Evolutionary conservation across 2,113 vertebrate genomes (phyloP).

Genomic region (Argyrosomus japonicus): DNA sequence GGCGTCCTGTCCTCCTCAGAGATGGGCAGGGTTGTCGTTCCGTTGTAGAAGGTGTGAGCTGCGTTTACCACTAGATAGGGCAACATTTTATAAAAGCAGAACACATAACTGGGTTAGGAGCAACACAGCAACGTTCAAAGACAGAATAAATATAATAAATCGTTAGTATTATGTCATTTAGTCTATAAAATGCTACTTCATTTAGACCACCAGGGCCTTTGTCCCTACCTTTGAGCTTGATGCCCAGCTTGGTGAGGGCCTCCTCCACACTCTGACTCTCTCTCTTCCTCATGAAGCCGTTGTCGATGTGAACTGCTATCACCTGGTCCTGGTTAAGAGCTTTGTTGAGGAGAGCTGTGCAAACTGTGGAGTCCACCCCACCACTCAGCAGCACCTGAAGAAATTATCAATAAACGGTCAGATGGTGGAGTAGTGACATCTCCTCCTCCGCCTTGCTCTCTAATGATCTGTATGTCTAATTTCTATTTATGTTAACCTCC

Average conservation of each 20-base stretch:
- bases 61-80: conserved; percentile 92
- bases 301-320: conserved; percentile 98
- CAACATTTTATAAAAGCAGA: neutral
- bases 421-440: neutral
- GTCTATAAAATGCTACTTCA: too few relatives aligned
- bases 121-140: neutral
- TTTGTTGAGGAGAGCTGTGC: conserved; percentile 96
- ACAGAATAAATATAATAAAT: too few relatives aligned
- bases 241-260: conserved; percentile 95
- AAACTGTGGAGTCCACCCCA: conserved; percentile 97
- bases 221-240: conserved; percentile 93
- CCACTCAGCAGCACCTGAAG: conserved; percentile 94
- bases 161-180: neutral
- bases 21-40: conserved; percentile 97
- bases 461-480: neutral
- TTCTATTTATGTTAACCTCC: neutral
- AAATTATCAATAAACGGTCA: conserved; percentile 8
- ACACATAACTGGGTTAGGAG: neutral
- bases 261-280: conserved; percentile 98
- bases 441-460: neutral
- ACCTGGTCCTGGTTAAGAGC: conserved; percentile 94
- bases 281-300: conserved; percentile 98
- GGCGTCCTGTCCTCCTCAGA: conserved; percentile 98
- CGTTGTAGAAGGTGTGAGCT: conserved; percentile 98
- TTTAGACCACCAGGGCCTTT: neutral